Percentiles rank a stretch among this genome's conserved stretches.
Evolutionary conservation across 2,888 invertebrate species (phyloP).

Genomic region (Chydorus sphaericus): DNA sequence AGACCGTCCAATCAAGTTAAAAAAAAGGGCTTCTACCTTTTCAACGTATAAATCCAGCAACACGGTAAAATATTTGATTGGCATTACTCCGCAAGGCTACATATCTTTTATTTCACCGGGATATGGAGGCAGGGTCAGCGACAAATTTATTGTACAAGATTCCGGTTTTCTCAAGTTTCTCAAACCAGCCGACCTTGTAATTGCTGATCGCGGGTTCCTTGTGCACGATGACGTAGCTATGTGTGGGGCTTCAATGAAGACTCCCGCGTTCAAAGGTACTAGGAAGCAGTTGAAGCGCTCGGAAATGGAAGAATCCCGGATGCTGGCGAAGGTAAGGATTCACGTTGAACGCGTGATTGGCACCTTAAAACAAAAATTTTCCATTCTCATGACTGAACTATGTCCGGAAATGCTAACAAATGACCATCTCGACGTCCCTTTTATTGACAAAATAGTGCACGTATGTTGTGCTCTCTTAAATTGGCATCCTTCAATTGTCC

Average conservation of each 20-base stretch:
- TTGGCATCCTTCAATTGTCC: background rate
- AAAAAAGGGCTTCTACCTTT: background rate
- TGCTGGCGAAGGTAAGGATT: background rate
- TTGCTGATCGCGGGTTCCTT: background rate
- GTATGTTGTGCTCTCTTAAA: background rate
- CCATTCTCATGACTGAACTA: background rate
- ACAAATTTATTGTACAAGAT: background rate
- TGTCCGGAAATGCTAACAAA: background rate
- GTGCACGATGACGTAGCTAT: background rate
- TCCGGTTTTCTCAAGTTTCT: background rate
- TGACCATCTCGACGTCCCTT: background rate
- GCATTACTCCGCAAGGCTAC: background rate
- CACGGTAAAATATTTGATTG: background rate
- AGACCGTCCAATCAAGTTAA: background rate
- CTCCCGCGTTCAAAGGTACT: background rate
- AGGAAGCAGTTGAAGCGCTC: background rate
- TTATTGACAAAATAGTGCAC: background rate
- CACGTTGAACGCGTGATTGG: background rate
- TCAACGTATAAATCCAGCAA: background rate
- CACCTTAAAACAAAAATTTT: background rate
- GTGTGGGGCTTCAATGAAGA: background rate
- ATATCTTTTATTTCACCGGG: background rate
- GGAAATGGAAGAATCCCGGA: background rate
- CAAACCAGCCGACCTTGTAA: background rate
- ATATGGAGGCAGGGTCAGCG: background rate